A percentile compares a stretch with the other conserved stretches of the same genome.
phyloP scores from a whole-genome alignment of 2,888 invertebrate species.

The Timandra comae region DNA sequence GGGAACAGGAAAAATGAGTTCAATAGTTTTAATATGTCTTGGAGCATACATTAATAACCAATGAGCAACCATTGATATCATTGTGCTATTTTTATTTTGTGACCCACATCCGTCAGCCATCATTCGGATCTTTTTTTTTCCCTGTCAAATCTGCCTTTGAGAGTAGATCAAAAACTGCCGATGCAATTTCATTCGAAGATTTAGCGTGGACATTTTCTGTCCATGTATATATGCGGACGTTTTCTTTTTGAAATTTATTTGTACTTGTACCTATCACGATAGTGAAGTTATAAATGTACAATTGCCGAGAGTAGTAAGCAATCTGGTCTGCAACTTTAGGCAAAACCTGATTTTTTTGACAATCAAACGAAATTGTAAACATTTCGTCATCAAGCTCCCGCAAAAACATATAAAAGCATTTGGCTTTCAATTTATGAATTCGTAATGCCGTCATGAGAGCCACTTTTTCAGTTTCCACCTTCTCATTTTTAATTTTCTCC shows the following conservation, averaged over 20 bases:
- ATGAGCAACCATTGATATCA: slow-evolving; percentile 18
- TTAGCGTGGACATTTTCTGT: slow-evolving; percentile 4
- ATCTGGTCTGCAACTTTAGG: no score
- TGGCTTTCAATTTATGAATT: no score
- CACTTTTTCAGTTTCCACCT: no score
- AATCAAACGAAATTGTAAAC: no score
- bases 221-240: slow-evolving; percentile 1
- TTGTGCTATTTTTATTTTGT: slow-evolving; percentile 14
- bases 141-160: slow-evolving; percentile 2
- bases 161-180: slow-evolving; percentile 12
- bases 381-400: no score
- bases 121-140: slow-evolving; percentile 2
- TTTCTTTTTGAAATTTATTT: slow-evolving; percentile 6
- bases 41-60: slow-evolving; percentile 15
- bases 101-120: slow-evolving; percentile 7
- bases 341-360: slow-evolving; percentile 12
- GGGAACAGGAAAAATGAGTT: slow-evolving; percentile 12
- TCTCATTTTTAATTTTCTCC: no score
- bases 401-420: no score
- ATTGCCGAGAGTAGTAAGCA: no score
- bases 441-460: no score
- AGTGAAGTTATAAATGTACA: no score
- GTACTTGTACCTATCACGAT: no score
- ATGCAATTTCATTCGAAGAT: slow-evolving; percentile 19
- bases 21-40: slow-evolving; percentile 7